phyloP scores from a whole-genome alignment of 2,113 vertebrate genomes.

The Petaurus breviceps region DNA sequence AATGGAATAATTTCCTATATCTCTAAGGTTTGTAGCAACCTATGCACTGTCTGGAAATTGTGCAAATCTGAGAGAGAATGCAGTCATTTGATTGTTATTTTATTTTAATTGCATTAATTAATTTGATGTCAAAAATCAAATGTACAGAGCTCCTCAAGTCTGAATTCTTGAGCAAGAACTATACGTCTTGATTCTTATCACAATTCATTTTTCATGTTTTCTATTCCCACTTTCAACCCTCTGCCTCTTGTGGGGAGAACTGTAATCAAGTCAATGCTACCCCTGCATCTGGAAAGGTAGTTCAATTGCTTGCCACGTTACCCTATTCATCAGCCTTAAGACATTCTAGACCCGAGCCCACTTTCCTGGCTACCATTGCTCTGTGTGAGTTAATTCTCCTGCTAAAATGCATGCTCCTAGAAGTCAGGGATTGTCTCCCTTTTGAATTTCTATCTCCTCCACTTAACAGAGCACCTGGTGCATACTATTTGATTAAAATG shows the following conservation, averaged over 20 bases:
- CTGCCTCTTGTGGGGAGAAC: neutral
- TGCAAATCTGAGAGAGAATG: neutral
- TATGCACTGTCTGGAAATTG: neutral
- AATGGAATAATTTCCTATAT: neutral
- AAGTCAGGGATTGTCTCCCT: neutral
- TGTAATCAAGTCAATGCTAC: neutral
- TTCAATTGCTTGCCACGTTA: neutral
- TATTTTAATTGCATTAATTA: neutral
- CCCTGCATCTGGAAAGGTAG: neutral
- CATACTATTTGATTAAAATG: neutral
- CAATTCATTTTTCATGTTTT: neutral
- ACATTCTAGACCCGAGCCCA: neutral
- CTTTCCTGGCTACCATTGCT: neutral
- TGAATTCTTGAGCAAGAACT: neutral
- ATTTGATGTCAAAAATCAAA: neutral
- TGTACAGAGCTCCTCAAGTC: neutral
- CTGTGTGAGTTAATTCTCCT: neutral
- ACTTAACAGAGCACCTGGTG: neutral
- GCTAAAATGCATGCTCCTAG: neutral
- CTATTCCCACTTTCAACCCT: neutral
- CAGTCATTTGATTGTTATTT: neutral
- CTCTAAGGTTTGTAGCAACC: neutral
- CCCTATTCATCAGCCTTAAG: neutral
- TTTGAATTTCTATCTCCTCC: neutral
- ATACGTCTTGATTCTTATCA: neutral